Base-by-base conservation (phyloP, 1,140 invertebrate genomes). In the Drosophila sproati region DNA sequence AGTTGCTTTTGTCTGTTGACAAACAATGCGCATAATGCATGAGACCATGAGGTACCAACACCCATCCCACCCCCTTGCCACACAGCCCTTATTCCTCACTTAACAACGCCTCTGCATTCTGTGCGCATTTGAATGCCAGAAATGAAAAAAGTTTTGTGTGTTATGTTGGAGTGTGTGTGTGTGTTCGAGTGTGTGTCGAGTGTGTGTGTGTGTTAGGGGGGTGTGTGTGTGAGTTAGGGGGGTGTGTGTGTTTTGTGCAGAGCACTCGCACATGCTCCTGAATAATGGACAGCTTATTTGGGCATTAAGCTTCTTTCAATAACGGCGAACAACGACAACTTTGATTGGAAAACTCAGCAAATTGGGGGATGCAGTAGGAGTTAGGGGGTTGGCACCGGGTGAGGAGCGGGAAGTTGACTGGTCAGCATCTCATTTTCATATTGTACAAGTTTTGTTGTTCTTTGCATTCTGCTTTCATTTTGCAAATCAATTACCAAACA, bases 251-350 rank as follows among this genome's bases (percentile, higher is more conserved):
- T 45, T 78, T 59, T 82, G 76, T 68, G 64, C 12, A 29, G 52
- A 71, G 47, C 54, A 50, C 61, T 78, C 71, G 83, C 63, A 87
- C 83, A 88, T 89, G 83, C 76, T 78, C 54, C 55, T 78, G 83
- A 83, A 88, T 88, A 88, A 88, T 89, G 83, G 83, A 88, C 80
- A 88, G 83, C 85, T 88, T 88, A 88, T 81, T 89, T 88, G 77
- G 70, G 83, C 80, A 88, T 88, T 88, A 88, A 89, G 83, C 83
- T 80, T 62, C 83, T 89, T 83, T 88, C 83, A 88, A 88, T 88
- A 88, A 83, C 73, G 70, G 70, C 76, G 80, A 73, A 70, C 73
- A 54, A 80, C 82, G 82, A 88, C 85, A 88, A 89, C 79, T 89
- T 88, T 88, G 83, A 88, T 88, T 88, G 80, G 80, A 88, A 88